A percentile compares a stretch with the other conserved stretches of the same genome.
phyloP scores from a whole-genome alignment of 2,797 vertebrate species.

The Chanos chanos region DNA sequence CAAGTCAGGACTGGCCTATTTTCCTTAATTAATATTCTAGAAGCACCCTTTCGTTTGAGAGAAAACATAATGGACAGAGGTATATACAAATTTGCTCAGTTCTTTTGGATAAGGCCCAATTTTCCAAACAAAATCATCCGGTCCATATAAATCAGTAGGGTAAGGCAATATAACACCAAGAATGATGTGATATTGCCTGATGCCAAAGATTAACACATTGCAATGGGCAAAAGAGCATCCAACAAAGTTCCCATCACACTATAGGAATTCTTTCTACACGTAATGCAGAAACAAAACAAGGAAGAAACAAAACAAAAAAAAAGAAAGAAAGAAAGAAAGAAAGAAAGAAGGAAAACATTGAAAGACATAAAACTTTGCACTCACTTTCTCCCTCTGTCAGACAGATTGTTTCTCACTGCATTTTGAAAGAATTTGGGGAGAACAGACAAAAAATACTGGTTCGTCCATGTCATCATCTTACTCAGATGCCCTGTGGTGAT shows the following conservation, averaged over 20 bases:
- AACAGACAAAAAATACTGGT: too few relatives aligned
- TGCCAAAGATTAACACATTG: constrained; percentile 30
- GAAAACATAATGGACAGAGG: not conserved
- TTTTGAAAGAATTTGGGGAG: too few relatives aligned
- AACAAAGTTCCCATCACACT: too few relatives aligned
- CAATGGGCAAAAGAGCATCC: not conserved
- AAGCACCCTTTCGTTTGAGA: not conserved
- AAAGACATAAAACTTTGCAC: too few relatives aligned
- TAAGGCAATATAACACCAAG: constrained; percentile 16
- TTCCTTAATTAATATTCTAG: not conserved
- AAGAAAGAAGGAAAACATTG: too few relatives aligned
- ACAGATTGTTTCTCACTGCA: not conserved
- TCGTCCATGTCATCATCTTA: too few relatives aligned
- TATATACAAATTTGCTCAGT: not conserved
- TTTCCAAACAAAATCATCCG: not conserved
- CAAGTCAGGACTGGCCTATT: too few relatives aligned
- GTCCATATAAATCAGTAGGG: not conserved
- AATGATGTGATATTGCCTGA: constrained; percentile 22
- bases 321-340: not conserved
- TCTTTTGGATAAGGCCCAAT: constrained; percentile 8
- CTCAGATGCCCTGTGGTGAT: too few relatives aligned
- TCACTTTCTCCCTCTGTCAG: not conserved
- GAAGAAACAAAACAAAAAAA: not conserved
- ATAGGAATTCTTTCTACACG: constrained; percentile 6
- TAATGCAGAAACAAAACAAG: not conserved